A percentile compares a stretch with the other conserved stretches of the same genome.
Evolutionary conservation across 2,888 invertebrate species (phyloP).

Genomic region (Lysandra coridon): DNA sequence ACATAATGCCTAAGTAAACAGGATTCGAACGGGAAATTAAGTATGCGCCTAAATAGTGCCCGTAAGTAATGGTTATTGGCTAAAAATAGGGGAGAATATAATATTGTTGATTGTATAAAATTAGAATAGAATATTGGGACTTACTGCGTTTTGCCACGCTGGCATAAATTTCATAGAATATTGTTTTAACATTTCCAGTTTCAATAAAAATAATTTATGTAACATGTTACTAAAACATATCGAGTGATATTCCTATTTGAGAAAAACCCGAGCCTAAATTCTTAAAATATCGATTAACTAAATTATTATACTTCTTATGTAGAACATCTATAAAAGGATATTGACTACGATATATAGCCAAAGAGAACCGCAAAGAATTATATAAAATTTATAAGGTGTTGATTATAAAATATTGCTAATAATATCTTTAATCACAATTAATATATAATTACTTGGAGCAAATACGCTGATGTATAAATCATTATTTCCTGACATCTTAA

Average conservation of each 20-base stretch:
- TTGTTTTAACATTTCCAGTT: too few relatives aligned
- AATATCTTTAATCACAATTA: background rate
- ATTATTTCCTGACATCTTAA: background rate
- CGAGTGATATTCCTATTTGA: too few relatives aligned
- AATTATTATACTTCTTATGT: too few relatives aligned
- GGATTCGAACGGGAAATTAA: slow-evolving; percentile 57
- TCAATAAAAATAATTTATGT: too few relatives aligned
- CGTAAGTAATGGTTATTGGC: slow-evolving; percentile 52
- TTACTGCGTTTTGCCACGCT: background rate
- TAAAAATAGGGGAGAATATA: slow-evolving; percentile 41
- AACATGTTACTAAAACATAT: too few relatives aligned
- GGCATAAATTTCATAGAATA: too few relatives aligned
- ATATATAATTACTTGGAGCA: background rate
- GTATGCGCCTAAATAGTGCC: slow-evolving; percentile 50
- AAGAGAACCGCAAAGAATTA: background rate
- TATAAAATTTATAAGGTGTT: background rate
- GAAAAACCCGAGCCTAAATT: too few relatives aligned
- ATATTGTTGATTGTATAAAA: background rate
- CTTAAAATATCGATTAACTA: too few relatives aligned
- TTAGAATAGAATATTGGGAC: background rate
- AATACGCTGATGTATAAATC: background rate
- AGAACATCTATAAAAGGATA: too few relatives aligned
- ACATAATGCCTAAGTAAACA: slow-evolving; percentile 63
- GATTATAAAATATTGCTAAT: background rate
- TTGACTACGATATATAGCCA: background rate